Base-by-base conservation (phyloP, 2,888 invertebrate species). In the Drosophila pullipes region DNA sequence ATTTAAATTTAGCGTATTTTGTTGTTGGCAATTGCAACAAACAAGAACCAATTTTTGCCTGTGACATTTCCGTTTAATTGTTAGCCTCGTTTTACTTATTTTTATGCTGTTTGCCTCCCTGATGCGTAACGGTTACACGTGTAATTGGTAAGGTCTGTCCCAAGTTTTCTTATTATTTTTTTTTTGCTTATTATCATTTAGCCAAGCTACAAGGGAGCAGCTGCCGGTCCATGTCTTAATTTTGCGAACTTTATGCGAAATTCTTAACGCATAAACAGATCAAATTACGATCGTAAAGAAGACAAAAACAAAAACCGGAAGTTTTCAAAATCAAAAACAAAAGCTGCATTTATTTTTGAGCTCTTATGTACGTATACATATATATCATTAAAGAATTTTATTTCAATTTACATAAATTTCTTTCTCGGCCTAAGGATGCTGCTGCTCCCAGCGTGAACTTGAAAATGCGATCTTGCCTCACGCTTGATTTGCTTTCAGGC, bases 31-130 rank as follows among this genome's bases (percentile, higher is more conserved):
- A 74, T 66, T 81, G 89, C 84, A 89, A 78, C 89, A 86, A 80
- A 37, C 52, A 52, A 30, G 18, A 52, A 25, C 44, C n/a, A 28
- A 53, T 33, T 62, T 61, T 25, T n/a, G 55, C 65, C 55, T 59
- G 68, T 78, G 88, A 88, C 88, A 88, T 88, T 82, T 85, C 85
- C 85, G 90, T 74, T 87, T 65, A 85, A 82, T 85, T 85, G 85
- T 85, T 65, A 9, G 69, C n/a, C 33, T 30, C 18, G 28, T 11
- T 54, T 76, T 62, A 25, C 58, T 60, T 67, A 54, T 31, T 61
- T 67, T 71, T 69, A 62, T 74, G 67, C 49, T 22, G 30, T 41
- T 41, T 57, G 39, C 13, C 18, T 7, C 7, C 16, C 65, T 28
- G 41, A 31, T 44, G 30, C 64, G 31, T 65, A 70, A 73, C 76